phyloP scores from a whole-genome alignment of 2,888 invertebrate species.

The Stratiomys singularior region DNA sequence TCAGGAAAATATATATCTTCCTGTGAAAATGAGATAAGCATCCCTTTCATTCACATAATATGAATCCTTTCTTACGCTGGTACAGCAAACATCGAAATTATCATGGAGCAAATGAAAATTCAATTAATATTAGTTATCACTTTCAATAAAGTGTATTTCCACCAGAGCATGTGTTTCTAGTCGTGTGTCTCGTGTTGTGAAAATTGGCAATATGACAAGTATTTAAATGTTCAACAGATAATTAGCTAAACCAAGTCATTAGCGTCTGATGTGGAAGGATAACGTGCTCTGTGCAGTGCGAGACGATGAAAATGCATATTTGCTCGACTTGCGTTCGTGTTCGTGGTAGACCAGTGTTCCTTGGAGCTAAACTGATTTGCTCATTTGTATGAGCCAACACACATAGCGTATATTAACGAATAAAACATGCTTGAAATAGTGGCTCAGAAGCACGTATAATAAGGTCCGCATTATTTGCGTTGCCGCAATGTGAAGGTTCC shows the following conservation, averaged over 20 bases:
- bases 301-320: background rate
- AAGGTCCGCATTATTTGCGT: too few species aligned
- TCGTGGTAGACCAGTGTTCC: background rate
- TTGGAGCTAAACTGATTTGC: background rate
- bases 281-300: background rate
- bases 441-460: too few species aligned
- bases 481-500: too few species aligned
- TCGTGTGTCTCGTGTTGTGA: background rate
- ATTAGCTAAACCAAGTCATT: conserved; percentile 11
- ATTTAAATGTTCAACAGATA: conserved; percentile 14
- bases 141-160: background rate
- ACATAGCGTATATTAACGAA: background rate
- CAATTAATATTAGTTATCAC: background rate
- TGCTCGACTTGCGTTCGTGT: background rate
- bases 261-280: background rate
- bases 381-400: background rate
- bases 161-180: background rate
- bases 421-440: too few species aligned
- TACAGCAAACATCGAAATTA: too few species aligned
- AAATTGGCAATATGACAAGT: conserved; percentile 14
- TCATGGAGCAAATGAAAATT: too few species aligned
- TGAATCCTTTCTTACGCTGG: too few species aligned
- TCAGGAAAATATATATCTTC: too few species aligned
- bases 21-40: too few species aligned
- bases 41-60: too few species aligned